These are phyloP conservation scores for Sinonovacula constricta DNA, from an alignment of 1,140 invertebrate genomes.

Conservation along the genomic window DNA sequence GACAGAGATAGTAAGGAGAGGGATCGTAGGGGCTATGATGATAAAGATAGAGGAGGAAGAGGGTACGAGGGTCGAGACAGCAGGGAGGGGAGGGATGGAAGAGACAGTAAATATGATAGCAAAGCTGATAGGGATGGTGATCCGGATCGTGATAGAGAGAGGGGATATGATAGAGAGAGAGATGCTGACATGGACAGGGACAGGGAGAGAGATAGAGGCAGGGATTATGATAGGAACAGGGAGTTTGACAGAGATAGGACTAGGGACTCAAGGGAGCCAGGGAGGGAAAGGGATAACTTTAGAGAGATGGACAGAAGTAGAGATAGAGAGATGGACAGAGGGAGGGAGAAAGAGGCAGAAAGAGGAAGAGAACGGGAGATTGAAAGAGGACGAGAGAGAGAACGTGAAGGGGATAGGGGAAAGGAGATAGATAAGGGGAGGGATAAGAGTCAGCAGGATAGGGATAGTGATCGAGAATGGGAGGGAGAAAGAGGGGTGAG, in stretches of 20 bases:
- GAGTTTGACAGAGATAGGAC: slow-evolving; percentile 50
- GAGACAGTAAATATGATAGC: slow-evolving; percentile 27
- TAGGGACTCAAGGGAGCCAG: slow-evolving; percentile 10
- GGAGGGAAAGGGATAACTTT: slow-evolving; percentile 47
- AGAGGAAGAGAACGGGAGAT: slow-evolving; percentile 52
- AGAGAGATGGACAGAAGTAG: slow-evolving; percentile 36
- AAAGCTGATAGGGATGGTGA: slow-evolving; percentile 48
- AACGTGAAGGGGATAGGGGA: slow-evolving; percentile 62
- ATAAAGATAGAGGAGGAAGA: slow-evolving; percentile 43
- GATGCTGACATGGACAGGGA: slow-evolving; percentile 45
- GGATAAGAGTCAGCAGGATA: slow-evolving; percentile 57
- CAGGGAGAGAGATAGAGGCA: slow-evolving; percentile 37
- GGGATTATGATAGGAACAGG: slow-evolving; percentile 62
- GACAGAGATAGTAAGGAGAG: slow-evolving; percentile 54
- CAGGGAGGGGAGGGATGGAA: slow-evolving; percentile 18
- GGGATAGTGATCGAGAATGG: slow-evolving; percentile 59
- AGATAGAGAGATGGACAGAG: slow-evolving; percentile 63
- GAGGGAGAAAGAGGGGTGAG: slow-evolving; percentile 28
- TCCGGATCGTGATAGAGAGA: slow-evolving; percentile 4
- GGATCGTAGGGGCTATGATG: slow-evolving; percentile 29
- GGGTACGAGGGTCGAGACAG: slow-evolving; percentile 11
- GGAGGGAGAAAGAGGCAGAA: slow-evolving; percentile 43
- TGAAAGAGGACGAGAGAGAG: slow-evolving; percentile 72
- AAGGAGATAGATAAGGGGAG: slow-evolving; percentile 52
- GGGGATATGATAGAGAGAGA: slow-evolving; percentile 51